Conservation (phyloP, 1,140 invertebrate genomes). For the Drosophila azteca region DNA sequence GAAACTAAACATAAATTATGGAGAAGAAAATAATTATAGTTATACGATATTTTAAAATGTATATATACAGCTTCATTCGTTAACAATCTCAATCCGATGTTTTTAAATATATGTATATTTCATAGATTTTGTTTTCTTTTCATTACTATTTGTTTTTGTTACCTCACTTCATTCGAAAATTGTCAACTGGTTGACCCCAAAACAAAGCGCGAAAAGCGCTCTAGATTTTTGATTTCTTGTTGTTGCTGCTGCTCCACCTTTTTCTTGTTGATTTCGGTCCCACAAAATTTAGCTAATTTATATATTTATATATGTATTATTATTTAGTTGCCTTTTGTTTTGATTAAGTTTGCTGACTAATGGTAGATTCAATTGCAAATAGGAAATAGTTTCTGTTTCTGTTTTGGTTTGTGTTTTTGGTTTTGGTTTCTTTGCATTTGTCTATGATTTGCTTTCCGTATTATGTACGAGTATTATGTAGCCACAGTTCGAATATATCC, state of each 20-base stretch:
- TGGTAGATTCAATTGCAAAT: conserved; percentile 76
- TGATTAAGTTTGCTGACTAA: conserved; percentile 77
- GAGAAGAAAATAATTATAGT: conserved; percentile 76
- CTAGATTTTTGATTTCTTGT: conserved; percentile 25
- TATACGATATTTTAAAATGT: conserved; percentile 77
- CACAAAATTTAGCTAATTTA: conserved; percentile 78
- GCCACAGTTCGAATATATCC: conserved; percentile 57
- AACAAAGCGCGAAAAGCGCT: conserved; percentile 23
- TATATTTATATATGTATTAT: conserved; percentile 69
- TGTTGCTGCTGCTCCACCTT: conserved; percentile 33
- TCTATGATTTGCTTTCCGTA: conserved; percentile 57
- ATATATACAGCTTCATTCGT: conserved; percentile 80
- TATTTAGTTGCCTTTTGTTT: conserved; percentile 73
- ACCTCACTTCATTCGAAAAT: conserved; percentile 1
- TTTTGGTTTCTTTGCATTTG: conserved; percentile 49
- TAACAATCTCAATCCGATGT: conserved; percentile 68
- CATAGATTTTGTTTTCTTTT: conserved; percentile 10
- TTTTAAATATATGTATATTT: conserved; percentile 48
- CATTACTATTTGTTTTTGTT: conserved; percentile 20
- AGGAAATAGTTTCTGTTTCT: conserved; percentile 45
- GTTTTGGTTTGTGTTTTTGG: conserved; percentile 16
- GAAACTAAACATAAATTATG: conserved; percentile 65
- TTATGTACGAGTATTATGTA: conserved; percentile 46
- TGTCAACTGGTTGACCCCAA: conserved; percentile 48
- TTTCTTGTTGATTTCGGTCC: conserved; percentile 68